These are phyloP conservation scores for Apaloderma vittatum DNA, from an alignment of 2,113 vertebrate genomes.

Conservation along the genomic window DNA sequence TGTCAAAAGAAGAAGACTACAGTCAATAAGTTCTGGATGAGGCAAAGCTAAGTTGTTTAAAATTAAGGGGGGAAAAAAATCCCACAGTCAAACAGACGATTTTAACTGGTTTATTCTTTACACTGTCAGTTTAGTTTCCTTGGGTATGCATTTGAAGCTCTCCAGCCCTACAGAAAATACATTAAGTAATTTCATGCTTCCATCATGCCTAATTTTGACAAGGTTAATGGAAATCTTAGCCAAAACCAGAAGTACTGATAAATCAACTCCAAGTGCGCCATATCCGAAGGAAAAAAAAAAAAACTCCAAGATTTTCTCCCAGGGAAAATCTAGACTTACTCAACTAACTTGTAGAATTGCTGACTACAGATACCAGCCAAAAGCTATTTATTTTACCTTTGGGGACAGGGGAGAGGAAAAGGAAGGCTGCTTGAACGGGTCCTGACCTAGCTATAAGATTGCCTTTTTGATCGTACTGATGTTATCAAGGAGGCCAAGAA, in stretches of 20 bases:
- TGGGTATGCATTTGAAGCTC: neutral
- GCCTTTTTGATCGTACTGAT: neutral
- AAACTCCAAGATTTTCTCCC: neutral
- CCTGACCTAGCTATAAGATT: neutral
- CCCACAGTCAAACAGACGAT: neutral
- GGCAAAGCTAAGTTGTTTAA: neutral
- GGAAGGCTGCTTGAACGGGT: neutral
- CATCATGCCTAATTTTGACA: neutral
- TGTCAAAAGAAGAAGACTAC: neutral
- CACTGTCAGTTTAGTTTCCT: neutral
- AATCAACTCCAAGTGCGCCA: neutral
- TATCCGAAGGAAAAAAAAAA: neutral
- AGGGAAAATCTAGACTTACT: neutral
- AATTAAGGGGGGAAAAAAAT: accelerated
- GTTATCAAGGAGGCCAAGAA: neutral
- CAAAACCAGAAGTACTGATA: slow-evolving; percentile 15
- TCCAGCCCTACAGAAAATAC: neutral
- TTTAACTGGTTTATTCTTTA: neutral
- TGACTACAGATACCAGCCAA: neutral
- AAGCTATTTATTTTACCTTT: neutral
- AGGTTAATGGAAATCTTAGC: neutral
- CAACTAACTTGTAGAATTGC: neutral
- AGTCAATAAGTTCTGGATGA: neutral
- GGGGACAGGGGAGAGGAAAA: neutral
- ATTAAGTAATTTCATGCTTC: neutral